Evolutionary conservation across 2,888 invertebrate species (phyloP).

Genomic region (Cataglyphis albicans): DNA sequence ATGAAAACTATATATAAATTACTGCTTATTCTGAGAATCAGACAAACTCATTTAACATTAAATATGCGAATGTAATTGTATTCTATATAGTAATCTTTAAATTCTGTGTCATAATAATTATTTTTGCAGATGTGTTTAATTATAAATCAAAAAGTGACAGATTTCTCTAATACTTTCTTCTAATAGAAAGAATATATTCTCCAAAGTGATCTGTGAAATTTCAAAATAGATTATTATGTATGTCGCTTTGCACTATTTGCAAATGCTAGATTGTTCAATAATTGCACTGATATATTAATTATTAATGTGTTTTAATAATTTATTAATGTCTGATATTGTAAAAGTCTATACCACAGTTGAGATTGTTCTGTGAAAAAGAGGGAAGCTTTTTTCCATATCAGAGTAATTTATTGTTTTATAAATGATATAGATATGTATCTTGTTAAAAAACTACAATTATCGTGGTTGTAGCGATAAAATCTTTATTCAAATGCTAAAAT

Average conservation of each 20-base stretch:
- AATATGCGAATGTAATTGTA: conserved; percentile 7
- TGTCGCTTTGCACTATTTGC: conserved; percentile 15
- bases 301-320: conserved; percentile 25
- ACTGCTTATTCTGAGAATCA: background rate
- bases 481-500: conserved; percentile 31
- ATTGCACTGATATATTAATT: conserved; percentile 30
- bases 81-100: background rate
- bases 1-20: background rate
- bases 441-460: conserved; percentile 35
- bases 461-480: conserved; percentile 22
- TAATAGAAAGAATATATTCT: background rate
- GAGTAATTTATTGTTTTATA: conserved; percentile 22
- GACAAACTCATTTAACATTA: conserved; percentile 7
- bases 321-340: background rate
- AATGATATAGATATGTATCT: conserved; percentile 6
- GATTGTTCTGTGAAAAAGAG: background rate
- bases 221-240: background rate
- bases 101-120: conserved; percentile 18
- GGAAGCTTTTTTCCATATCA: background rate
- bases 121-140: conserved; percentile 4
- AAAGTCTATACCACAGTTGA: background rate
- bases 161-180: conserved; percentile 16
- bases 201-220: conserved; percentile 22
- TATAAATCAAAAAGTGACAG: background rate
- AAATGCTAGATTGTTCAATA: conserved; percentile 29